Evolutionary conservation across 1,140 invertebrate genomes (phyloP).

Genomic region (Drosophila bifasciata): DNA sequence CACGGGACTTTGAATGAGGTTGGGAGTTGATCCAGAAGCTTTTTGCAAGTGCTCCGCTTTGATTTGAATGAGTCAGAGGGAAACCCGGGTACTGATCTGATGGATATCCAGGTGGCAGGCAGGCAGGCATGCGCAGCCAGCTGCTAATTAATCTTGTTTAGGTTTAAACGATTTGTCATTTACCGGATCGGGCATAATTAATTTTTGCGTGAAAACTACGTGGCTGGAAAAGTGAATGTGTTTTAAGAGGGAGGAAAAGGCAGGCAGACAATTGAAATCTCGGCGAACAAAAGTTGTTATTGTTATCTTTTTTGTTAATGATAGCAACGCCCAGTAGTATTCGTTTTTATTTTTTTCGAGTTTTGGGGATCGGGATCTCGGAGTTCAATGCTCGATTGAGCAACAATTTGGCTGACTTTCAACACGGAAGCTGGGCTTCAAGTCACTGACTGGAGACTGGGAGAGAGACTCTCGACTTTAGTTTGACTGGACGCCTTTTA

Average conservation of each 20-base stretch:
- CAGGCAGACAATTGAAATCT: conserved; percentile 60
- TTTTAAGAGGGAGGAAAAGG: conserved; percentile 3
- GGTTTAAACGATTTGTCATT: conserved; percentile 73
- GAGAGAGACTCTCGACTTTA: conserved; percentile 29
- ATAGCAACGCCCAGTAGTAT: conserved; percentile 64
- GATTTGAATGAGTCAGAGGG: conserved; percentile 37
- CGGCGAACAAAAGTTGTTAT: conserved; percentile 55
- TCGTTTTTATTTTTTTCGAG: conserved; percentile 15
- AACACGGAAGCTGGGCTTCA: conserved; percentile 61
- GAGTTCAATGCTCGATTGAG: conserved; percentile 74
- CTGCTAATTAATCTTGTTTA: conserved; percentile 77
- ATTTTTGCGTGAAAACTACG: conserved; percentile 60
- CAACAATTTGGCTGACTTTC: conserved; percentile 70
- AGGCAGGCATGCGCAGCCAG: conserved; percentile 16
- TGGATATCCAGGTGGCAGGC: conserved; percentile 55
- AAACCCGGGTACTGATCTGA: conserved; percentile 21
- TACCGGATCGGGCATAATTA: conserved; percentile 54
- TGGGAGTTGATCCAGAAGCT: conserved; percentile 23
- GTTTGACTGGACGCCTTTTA: conserved; percentile 37
- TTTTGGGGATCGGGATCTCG: conserved; percentile 26
- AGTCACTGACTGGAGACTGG: conserved; percentile 13
- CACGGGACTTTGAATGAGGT: conserved; percentile 36
- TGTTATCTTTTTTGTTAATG: conserved; percentile 69
- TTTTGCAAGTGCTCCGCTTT: not conserved
- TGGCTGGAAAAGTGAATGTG: conserved; percentile 71